Conservation (phyloP, 2,888 invertebrate genomes). For the Callyntrura guangdongensis region DNA sequence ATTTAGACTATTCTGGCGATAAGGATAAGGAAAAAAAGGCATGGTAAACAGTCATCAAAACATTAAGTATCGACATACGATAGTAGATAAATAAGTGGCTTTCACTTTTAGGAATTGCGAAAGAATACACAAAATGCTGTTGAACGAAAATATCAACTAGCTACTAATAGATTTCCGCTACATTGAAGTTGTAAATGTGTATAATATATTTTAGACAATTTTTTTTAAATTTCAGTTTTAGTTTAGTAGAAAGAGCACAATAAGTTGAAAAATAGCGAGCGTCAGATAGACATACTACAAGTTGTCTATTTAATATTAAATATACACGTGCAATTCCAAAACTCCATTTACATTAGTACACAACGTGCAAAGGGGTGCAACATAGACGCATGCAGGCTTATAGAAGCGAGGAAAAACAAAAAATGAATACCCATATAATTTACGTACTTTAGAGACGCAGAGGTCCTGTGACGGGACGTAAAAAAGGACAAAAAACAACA, state of each 20-base stretch:
- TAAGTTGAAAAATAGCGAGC: background rate
- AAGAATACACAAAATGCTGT: background rate
- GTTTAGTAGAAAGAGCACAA: slow-evolving; percentile 1
- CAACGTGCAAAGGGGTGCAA: slow-evolving; percentile 17
- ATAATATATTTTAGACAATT: background rate
- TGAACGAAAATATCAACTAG: background rate
- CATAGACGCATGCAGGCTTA: slow-evolving; percentile 17
- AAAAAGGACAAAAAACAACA: slow-evolving; percentile 61
- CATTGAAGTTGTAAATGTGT: too few species aligned
- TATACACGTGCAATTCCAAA: background rate
- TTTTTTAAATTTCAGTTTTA: background rate
- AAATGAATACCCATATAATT: slow-evolving; percentile 42
- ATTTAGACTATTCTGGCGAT: background rate
- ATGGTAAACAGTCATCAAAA: background rate
- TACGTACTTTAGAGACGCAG: slow-evolving; percentile 74
- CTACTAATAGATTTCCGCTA: background rate
- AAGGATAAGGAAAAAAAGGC: slow-evolving; percentile 14
- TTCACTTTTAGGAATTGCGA: background rate
- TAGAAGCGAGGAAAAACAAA: slow-evolving; percentile 29
- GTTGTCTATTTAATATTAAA: background rate
- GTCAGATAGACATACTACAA: background rate
- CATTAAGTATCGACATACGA: background rate
- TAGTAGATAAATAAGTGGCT: too few species aligned
- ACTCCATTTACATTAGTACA: background rate
- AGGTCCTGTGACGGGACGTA: slow-evolving; percentile 65